These are phyloP conservation scores for Deilephila porcellus DNA, from an alignment of 2,888 invertebrate species.

Conservation along the genomic window DNA sequence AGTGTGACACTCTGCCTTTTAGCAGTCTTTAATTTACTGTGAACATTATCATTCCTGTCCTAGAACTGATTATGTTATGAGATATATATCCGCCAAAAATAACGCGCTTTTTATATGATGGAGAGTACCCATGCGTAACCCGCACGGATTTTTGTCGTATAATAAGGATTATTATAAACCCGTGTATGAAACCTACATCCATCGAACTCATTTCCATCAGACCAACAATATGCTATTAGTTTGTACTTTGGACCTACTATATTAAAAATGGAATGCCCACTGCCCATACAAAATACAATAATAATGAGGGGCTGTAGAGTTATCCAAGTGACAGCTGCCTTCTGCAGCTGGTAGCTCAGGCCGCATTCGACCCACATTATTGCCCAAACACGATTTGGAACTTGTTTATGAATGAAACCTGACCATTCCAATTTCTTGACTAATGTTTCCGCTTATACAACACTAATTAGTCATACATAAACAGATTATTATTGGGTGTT, in stretches of 20 bases:
- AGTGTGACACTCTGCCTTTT: neutral
- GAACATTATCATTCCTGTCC: too few relatives aligned
- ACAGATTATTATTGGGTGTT: constrained; percentile 8
- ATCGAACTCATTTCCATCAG: too few relatives aligned
- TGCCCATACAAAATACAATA: neutral
- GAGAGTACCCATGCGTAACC: too few relatives aligned
- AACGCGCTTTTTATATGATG: too few relatives aligned
- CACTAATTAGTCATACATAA: constrained; percentile 25
- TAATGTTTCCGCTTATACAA: constrained; percentile 22
- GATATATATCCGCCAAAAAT: too few relatives aligned
- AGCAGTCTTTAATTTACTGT: too few relatives aligned
- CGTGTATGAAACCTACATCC: too few relatives aligned
- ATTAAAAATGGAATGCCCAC: neutral
- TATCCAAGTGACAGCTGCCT: constrained; percentile 14
- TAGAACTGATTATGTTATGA: too few relatives aligned
- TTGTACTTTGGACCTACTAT: neutral
- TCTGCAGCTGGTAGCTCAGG: constrained; percentile 7
- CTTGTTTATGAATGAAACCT: constrained; percentile 23
- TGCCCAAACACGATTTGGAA: constrained; percentile 9
- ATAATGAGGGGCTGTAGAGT: neutral
- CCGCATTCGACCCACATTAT: constrained; percentile 19
- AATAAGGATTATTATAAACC: too few relatives aligned
- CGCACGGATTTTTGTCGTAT: too few relatives aligned
- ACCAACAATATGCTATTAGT: too few relatives aligned
- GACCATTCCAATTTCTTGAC: constrained; percentile 26